These are phyloP conservation scores for Mohoua ochrocephala DNA, from an alignment of 2,113 vertebrate species.

Conservation along the genomic window DNA sequence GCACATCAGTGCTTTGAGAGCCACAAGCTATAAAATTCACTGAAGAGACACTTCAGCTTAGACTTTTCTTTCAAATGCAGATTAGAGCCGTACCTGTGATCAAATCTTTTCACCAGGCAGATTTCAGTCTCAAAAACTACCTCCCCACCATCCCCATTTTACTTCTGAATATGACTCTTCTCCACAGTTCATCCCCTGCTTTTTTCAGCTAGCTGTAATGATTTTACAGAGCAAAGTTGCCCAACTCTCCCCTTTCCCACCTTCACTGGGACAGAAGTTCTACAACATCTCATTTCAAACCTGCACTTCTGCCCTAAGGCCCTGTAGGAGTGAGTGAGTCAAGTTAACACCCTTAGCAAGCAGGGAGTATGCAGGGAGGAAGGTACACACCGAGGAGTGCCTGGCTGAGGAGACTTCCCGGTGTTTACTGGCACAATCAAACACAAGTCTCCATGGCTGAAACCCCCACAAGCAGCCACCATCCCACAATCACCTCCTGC, in stretches of 20 bases:
- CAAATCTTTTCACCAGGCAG: not conserved
- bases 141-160: not conserved
- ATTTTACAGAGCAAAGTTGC: not conserved
- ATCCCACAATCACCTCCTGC: not conserved
- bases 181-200: not conserved
- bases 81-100: not conserved
- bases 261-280: not conserved
- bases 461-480: not conserved
- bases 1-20: not conserved
- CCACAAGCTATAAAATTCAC: not conserved
- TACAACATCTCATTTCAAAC: not conserved
- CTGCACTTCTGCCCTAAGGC: not conserved
- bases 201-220: not conserved
- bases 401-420: not conserved
- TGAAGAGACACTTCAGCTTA: not conserved
- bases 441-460: not conserved
- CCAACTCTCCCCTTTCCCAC: not conserved
- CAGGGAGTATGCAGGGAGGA: not conserved
- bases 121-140: not conserved
- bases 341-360: not conserved
- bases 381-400: not conserved
- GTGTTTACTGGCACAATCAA: not conserved
- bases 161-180: not conserved
- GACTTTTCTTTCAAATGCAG: not conserved
- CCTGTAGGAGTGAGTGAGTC: not conserved